Evolutionary conservation across 1,140 invertebrate species (phyloP), one percentile per base, ranked within the genome.

Genomic region (Drosophila kepulauana): DNA sequence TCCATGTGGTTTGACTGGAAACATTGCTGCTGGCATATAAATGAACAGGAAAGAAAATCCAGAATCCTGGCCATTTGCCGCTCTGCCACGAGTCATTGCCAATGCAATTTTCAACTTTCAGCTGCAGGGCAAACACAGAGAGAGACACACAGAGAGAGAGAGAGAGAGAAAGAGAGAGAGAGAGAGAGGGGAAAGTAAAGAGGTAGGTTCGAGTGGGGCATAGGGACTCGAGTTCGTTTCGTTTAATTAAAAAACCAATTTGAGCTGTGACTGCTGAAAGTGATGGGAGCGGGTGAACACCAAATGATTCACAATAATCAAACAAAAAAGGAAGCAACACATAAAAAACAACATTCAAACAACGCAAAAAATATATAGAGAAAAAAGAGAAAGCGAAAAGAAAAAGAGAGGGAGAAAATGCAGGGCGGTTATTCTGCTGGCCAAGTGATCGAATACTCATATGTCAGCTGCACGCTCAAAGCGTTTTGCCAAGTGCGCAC

Each of bases 221-320:
- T 33, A 66, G 72, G 59, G 63, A 73, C 61, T 74, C 43, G 41
- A 68, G 45, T 49, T 61, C 57, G 49, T 69, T 75, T 71, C 66
- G 77, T 81, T 87, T 87, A 87, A 87, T 87, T 87, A 87, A 87
- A 87, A 87, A 84, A 82, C 69, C 84, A 84, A 88, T 87, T 84
- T 84, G 46, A 71, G 65, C 74, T 63, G 62, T 52, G 59, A 66
- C 41, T 71, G 75, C 41, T 71, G 75, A 67, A 81, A 75, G 49
- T 85, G 84, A 79, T 81, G 74, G 78, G 45, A 75, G 56, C 64
- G 48, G 79, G 46, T 68, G 52, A 59, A 33, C 51, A 33, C 46
- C 61, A 75, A 77, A 62, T 54, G 48, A 58, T 25, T 59, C 48
- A 62, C 63, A 58, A 65, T 62, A 35, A 56, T 59, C 62, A 71